These are phyloP conservation scores for Aricia agestis DNA, from an alignment of 1,140 invertebrate genomes.

Conservation along the genomic window DNA sequence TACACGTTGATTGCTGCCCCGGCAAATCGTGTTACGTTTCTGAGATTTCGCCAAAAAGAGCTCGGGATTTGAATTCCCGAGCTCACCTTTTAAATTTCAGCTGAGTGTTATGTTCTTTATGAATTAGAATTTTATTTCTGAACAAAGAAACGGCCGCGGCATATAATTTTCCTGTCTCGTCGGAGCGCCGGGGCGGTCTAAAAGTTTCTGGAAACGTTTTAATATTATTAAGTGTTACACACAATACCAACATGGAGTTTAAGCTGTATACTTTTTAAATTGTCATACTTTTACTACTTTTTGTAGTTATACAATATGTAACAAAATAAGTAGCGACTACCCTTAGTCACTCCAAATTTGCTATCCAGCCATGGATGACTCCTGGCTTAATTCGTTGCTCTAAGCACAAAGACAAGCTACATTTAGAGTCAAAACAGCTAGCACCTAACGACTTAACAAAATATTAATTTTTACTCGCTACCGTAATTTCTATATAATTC, in stretches of 20 bases:
- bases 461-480: too few species aligned
- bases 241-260: not conserved
- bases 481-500: too few species aligned
- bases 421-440: too few species aligned
- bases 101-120: constrained; percentile 3
- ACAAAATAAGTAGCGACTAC: too few species aligned
- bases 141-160: not conserved
- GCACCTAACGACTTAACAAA: too few species aligned
- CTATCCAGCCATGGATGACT: too few species aligned
- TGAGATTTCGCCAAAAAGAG: not conserved
- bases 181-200: not conserved
- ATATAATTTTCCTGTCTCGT: not conserved
- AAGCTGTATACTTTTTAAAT: too few species aligned
- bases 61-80: not conserved
- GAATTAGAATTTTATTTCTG: constrained; percentile 1
- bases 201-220: not conserved
- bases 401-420: too few species aligned
- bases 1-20: not conserved
- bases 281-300: too few species aligned
- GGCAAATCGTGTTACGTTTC: not conserved
- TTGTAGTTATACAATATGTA: too few species aligned
- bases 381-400: too few species aligned
- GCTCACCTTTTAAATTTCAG: not conserved
- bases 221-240: not conserved
- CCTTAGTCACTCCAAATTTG: too few species aligned